Evolutionary conservation across 2,797 vertebrate genomes (phyloP).

Genomic region (Sebastes jordani): DNA sequence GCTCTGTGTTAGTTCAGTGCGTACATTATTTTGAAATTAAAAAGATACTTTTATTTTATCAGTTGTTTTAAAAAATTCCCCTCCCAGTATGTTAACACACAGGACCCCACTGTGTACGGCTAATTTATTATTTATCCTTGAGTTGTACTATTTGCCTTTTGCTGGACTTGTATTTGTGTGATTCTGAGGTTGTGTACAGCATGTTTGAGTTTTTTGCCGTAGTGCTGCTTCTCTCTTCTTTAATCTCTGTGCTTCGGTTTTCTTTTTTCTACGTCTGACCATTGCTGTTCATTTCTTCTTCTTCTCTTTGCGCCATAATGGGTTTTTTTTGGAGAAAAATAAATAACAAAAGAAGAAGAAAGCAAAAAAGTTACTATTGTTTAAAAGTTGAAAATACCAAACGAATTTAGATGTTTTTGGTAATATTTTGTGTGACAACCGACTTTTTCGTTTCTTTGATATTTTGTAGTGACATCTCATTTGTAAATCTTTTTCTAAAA

Average conservation of each 20-base stretch:
- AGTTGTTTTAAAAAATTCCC: slow-evolving; percentile 35
- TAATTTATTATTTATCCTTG: slow-evolving; percentile 86
- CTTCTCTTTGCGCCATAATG: slow-evolving; percentile 74
- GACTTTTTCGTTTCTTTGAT: slow-evolving; percentile 79
- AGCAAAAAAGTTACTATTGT: slow-evolving; percentile 67
- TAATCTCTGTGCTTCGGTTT: slow-evolving; percentile 73
- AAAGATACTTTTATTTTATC: slow-evolving; percentile 58
- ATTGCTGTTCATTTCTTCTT: slow-evolving; percentile 57
- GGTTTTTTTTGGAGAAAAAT: slow-evolving; percentile 72
- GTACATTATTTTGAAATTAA: slow-evolving; percentile 64
- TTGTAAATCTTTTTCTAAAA: slow-evolving; percentile 97
- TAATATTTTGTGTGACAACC: slow-evolving; percentile 86
- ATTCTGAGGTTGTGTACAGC: slow-evolving; percentile 83
- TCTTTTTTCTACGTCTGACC: slow-evolving; percentile 73
- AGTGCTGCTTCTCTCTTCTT: slow-evolving; percentile 79
- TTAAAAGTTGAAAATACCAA: slow-evolving; percentile 81
- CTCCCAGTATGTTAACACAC: slow-evolving; percentile 67
- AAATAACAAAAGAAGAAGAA: slow-evolving; percentile 63
- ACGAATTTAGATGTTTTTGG: slow-evolving; percentile 83
- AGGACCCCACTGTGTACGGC: slow-evolving; percentile 69
- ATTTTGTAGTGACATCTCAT: slow-evolving; percentile 99
- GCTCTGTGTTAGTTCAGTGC: slow-evolving; percentile 81
- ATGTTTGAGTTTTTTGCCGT: slow-evolving; percentile 83
- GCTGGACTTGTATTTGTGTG: slow-evolving; percentile 83
- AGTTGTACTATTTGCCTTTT: slow-evolving; percentile 83